Evolutionary conservation across 2,113 vertebrate species (phyloP).

Genomic region (Pogona vitticeps): DNA sequence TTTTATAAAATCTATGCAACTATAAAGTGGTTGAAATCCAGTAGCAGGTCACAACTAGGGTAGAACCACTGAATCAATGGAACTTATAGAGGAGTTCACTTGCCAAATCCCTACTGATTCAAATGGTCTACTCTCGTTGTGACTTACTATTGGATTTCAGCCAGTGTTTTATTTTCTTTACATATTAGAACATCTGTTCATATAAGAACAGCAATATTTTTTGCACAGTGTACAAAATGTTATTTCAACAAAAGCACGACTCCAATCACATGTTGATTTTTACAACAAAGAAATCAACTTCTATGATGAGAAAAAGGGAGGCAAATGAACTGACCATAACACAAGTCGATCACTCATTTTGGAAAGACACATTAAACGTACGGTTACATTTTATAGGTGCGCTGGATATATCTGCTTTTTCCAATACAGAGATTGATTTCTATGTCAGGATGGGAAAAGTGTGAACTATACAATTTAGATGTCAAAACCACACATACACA

Average conservation of each 20-base stretch:
- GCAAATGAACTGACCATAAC: too few species aligned
- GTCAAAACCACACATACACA: not conserved
- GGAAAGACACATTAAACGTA: not conserved
- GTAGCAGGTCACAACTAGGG: too few species aligned
- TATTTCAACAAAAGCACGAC: constrained; percentile 14
- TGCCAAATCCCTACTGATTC: too few species aligned
- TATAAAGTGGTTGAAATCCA: too few species aligned
- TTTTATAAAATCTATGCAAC: too few species aligned
- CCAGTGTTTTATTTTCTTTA: constrained; percentile 33
- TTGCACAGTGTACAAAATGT: not conserved
- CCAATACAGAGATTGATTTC: not conserved
- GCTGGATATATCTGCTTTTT: not conserved
- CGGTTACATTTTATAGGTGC: not conserved
- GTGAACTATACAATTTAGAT: not conserved
- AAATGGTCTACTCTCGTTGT: not conserved
- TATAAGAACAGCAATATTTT: not conserved
- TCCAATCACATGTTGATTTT: not conserved
- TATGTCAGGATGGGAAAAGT: not conserved
- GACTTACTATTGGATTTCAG: constrained; percentile 18
- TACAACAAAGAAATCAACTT: not conserved
- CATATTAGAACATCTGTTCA: constrained; percentile 35
- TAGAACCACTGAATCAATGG: too few species aligned
- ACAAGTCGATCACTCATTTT: not conserved
- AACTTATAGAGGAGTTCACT: too few species aligned
- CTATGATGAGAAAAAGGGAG: not conserved